Conservation (phyloP, 1,140 invertebrate genomes). For the Luehdorfia chinensis region DNA sequence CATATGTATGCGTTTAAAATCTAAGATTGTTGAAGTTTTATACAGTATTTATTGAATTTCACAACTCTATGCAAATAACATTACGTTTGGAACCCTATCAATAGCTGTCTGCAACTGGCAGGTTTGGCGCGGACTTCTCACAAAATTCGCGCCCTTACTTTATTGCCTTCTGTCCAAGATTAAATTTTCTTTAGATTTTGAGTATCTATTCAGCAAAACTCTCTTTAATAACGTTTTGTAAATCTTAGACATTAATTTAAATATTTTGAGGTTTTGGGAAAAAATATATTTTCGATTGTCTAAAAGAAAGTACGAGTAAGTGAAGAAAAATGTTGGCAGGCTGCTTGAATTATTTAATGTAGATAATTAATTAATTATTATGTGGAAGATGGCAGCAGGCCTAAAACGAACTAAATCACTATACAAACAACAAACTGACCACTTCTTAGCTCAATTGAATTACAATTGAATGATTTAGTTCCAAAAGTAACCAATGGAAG, state of each 20-base stretch:
- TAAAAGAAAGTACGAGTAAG: too few relatives aligned
- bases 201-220: conserved; percentile 40
- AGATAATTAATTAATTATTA: too few relatives aligned
- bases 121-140: conserved; percentile 61
- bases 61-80: conserved; percentile 43
- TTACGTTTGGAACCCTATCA: conserved; percentile 64
- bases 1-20: too few relatives aligned
- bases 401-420: too few relatives aligned
- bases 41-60: conserved; percentile 19
- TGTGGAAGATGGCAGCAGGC: too few relatives aligned
- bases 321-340: background rate
- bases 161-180: conserved; percentile 73
- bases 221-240: conserved; percentile 13
- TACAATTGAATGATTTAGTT: too few relatives aligned
- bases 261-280: background rate
- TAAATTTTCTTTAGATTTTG: conserved; percentile 60
- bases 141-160: conserved; percentile 70
- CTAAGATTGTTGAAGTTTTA: too few relatives aligned
- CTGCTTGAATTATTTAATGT: too few relatives aligned
- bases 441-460: too few relatives aligned
- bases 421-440: too few relatives aligned
- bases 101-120: conserved; percentile 71
- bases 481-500: too few relatives aligned
- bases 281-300: conserved; percentile 2
- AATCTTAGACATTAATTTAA: conserved; percentile 5